Percentiles rank a stretch among this genome's conserved stretches.
Conservation (phyloP, 2,113 vertebrate genomes). For the Rhinogobius similis region DNA sequence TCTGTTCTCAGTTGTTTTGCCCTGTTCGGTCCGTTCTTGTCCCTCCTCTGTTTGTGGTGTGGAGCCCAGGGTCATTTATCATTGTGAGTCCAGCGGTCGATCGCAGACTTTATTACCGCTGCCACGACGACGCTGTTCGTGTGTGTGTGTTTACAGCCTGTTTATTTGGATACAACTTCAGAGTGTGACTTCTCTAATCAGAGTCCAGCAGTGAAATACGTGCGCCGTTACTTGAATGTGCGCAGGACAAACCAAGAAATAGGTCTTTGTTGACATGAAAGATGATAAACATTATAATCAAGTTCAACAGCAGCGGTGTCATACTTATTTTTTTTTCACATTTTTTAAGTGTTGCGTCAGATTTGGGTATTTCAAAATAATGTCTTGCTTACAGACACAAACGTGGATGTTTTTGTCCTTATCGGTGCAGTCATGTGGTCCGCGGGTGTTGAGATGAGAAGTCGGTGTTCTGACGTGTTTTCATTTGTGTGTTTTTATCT, state of each 20-base stretch:
- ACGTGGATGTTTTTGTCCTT: background rate
- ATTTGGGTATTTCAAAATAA: background rate
- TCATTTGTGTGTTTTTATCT: too few species aligned
- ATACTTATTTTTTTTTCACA: background rate
- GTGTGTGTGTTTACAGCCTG: slow-evolving; percentile 14
- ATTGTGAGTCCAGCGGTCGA: slow-evolving; percentile 35
- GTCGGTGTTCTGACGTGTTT: too few species aligned
- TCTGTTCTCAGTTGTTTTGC: background rate
- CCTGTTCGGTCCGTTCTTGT: slow-evolving; percentile 19
- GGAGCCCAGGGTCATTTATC: slow-evolving; percentile 78
- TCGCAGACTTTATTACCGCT: slow-evolving; percentile 53
- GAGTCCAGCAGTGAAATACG: slow-evolving; percentile 6
- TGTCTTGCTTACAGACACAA: background rate
- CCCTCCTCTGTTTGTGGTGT: slow-evolving; percentile 23
- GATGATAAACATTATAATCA: background rate
- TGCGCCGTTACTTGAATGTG: slow-evolving; percentile 72
- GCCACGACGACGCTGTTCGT: slow-evolving; percentile 21
- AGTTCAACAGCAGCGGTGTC: too few species aligned
- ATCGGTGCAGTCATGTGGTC: too few species aligned
- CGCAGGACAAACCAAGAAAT: slow-evolving; percentile 82
- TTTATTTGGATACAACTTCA: slow-evolving; percentile 16
- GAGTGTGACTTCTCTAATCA: background rate
- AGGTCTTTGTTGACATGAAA: background rate
- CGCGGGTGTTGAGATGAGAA: too few species aligned
- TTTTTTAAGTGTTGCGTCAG: background rate